Evolutionary conservation across 1,140 invertebrate species (phyloP).

Genomic region (Medauroidea extradentata): DNA sequence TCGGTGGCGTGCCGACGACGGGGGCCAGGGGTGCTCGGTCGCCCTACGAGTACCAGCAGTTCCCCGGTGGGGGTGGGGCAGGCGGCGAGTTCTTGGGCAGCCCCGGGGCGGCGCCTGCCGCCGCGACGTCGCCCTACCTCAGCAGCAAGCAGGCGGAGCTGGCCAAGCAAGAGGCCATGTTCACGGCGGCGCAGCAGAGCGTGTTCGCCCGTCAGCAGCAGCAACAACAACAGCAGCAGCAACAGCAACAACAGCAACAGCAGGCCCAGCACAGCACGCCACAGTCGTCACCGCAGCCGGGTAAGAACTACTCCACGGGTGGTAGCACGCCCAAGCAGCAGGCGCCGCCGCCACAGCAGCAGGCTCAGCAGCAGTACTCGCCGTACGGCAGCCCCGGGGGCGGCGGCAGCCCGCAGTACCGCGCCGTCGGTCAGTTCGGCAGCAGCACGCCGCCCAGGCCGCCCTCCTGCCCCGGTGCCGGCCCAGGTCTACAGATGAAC

Average conservation of each 20-base stretch:
- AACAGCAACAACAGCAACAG: constrained; percentile 12
- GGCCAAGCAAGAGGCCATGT: constrained; percentile 7
- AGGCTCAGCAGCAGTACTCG: constrained; percentile 49
- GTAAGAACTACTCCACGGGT: not conserved
- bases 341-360: constrained; percentile 32
- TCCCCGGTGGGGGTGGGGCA: not conserved
- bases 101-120: constrained; percentile 16
- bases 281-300: not conserved
- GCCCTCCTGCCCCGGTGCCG: constrained; percentile 45
- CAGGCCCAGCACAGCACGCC: constrained; percentile 1
- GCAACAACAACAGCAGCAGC: constrained; percentile 13
- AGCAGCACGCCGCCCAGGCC: constrained; percentile 57
- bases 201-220: constrained; percentile 10
- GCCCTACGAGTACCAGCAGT: constrained; percentile 26
- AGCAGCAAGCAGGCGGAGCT: constrained; percentile 10
- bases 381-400: constrained; percentile 41
- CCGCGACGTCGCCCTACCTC: not conserved
- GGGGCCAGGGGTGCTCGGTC: constrained; percentile 21
- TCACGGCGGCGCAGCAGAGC: constrained; percentile 11
- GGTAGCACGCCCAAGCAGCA: constrained; percentile 24
- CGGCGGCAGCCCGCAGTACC: constrained; percentile 30
- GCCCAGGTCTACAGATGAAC: constrained; percentile 66
- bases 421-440: constrained; percentile 46
- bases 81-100: constrained; percentile 12
- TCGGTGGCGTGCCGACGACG: constrained; percentile 35